Evolutionary conservation across 2,888 invertebrate genomes (phyloP), one percentile per base, ranked within the genome.

Genomic region (Caenorhabditis wallacei): DNA sequence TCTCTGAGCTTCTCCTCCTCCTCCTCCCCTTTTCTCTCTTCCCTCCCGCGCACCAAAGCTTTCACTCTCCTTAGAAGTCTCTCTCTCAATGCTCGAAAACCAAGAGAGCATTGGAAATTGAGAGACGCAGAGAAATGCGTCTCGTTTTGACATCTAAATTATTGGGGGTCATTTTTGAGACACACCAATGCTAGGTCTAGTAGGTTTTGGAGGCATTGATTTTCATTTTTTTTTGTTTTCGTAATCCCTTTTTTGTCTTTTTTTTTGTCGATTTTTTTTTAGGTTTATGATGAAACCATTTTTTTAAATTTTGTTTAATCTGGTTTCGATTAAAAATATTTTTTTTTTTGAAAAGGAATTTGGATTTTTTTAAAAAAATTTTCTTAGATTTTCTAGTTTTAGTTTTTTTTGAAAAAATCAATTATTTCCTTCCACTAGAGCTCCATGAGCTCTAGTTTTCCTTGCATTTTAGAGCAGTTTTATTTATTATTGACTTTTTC

Each of bases 91-190:
- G 8, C n/a, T n/a, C 4, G 30, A 30, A 30, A 5, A 30, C 4
- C 30, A 8, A 30, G 30, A 30, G 46, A 48, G 46, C 18, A 48
- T 18, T 4, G n/a, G 18, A 3, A 48, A 18, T 30, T 26, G 26
- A 24, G 30, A 46, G 75, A 22, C 56, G 37, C n/a, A 56, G 66
- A 75, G 40, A 40, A 40, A 40, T 8, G 16, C 10, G 40, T 40
- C 10, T 26, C 68, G 20, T 48, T 54, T 46, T 18, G 69, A 56
- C 56, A 54, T 40, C 11, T 7, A 69, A 69, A 69, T 69, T 56
- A 70, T 48, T 35, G 35, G 48, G 57, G 30, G 3, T 48, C 24
- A 26, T 51, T 56, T 35, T 56, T 11, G 7, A 11, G 2, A 18
- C 3, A 48, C 4, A 13, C 4, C 2, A 13, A 11, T 8, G 40